Base-by-base conservation (phyloP, 2,888 invertebrate species). In the Erebia aethiops region DNA sequence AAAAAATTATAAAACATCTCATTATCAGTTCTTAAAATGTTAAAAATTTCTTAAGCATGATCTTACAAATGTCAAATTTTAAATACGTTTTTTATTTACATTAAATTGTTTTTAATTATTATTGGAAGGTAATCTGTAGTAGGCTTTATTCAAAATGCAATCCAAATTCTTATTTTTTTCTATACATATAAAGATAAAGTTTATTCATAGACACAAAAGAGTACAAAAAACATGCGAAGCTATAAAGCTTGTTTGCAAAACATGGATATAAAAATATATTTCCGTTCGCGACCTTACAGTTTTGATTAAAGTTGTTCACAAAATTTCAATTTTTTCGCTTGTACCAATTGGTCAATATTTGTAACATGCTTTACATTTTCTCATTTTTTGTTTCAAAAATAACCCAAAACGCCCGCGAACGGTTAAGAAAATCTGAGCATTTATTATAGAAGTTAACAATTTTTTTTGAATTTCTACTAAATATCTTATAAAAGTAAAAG, bases 221-320 rank as follows among this genome's bases (percentile, higher is more conserved):
- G 74, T 73, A 77, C 73, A 69, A 79, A 74, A 85, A 83, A 87
- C 91, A 91, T 91, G 91, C 90, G 90, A 85, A 87, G 89, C 90
- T 87, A 82, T 80, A 72, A 88, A 88, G 89, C 89, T 86, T 84
- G 83, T 80, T 81, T 86, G 86, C 87, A 87, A 87, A 81, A 87
- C 79, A 85, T 84, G 79, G 79, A 81, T 77, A 80, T 61, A 67
- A 71, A 66, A 77, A 79, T 74, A 77, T 75, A 73, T 77, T 73
- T 72, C 82, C 83, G 83, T 84, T 79, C 84, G 84, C 84, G 81
- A 81, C 82, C 69, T 67, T 67, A 57, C 75, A 71, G 26, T 60
- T 21, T 46, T 46, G 4, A 18, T 62, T 18, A 9, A 49, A 18
- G 8, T 21, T 57, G 1, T 18, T 54, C 0, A 8, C 16, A 54